Conservation (phyloP, 2,888 invertebrate genomes). For the Microctonus brassicae region DNA sequence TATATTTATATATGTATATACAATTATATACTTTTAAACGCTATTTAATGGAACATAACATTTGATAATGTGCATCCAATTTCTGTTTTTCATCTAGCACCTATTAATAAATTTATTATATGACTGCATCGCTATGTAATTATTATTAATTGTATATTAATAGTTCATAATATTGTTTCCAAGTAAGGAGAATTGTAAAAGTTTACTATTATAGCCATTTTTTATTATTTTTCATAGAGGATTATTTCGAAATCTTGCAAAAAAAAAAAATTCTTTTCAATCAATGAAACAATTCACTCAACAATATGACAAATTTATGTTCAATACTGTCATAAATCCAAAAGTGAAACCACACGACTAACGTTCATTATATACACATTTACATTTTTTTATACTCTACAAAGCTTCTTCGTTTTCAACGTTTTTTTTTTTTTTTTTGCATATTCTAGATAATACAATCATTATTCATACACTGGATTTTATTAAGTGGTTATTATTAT, state of each 20-base stretch:
- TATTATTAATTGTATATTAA: not conserved
- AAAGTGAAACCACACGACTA: not conserved
- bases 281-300: not conserved
- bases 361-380: slow-evolving; percentile 53
- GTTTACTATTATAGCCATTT: not conserved
- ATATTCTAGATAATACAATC: slow-evolving; percentile 47
- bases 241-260: not conserved
- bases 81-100: not conserved
- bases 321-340: not conserved
- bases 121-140: not conserved
- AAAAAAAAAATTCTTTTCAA: not conserved
- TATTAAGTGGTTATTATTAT: slow-evolving; percentile 40
- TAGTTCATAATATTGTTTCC: not conserved
- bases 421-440: slow-evolving; percentile 37
- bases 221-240: no score
- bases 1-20: not conserved
- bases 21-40: no score
- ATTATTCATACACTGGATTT: slow-evolving; percentile 48
- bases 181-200: no score
- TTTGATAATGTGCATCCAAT: not conserved
- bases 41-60: not conserved
- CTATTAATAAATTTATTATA: not conserved
- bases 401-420: slow-evolving; percentile 21
- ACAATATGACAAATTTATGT: not conserved
- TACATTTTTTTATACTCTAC: slow-evolving; percentile 42